Evolutionary conservation across 2,888 invertebrate genomes (phyloP).

Genomic region (Leptarthrus brevirostris): DNA sequence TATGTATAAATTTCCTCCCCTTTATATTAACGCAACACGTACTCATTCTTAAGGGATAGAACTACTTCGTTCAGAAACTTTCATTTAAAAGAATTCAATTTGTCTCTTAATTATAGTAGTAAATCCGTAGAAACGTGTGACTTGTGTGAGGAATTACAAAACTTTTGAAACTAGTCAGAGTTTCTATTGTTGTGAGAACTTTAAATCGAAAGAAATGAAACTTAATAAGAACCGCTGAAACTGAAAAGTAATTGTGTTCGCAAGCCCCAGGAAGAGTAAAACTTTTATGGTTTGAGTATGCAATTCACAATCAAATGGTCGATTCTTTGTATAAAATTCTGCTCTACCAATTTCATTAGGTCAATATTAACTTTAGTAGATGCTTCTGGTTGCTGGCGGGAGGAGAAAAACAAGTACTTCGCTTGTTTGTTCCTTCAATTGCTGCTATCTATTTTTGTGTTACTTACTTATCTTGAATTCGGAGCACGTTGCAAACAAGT

Average conservation of each 20-base stretch:
- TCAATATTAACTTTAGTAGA: conserved; percentile 31
- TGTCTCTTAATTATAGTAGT: background rate
- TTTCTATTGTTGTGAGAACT: background rate
- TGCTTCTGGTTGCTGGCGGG: background rate
- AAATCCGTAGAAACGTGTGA: conserved; percentile 4
- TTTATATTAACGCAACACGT: background rate
- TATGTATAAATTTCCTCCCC: too few species aligned
- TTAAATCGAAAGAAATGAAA: background rate
- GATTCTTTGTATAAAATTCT: too few species aligned
- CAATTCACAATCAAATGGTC: background rate
- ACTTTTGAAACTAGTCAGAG: background rate
- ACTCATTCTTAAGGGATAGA: conserved; percentile 10
- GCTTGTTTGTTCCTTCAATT: conserved; percentile 11
- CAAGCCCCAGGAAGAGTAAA: background rate
- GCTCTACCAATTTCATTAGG: conserved; percentile 40
- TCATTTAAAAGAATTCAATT: conserved; percentile 19
- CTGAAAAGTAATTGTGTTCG: background rate
- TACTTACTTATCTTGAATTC: conserved; percentile 21
- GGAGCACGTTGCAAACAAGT: conserved; percentile 17
- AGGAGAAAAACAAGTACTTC: background rate
- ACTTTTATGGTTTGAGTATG: conserved; percentile 4
- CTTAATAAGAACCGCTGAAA: background rate
- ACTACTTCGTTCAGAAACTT: background rate
- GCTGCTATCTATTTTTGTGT: background rate
- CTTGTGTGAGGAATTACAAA: background rate